Conservation (phyloP, 2,113 vertebrate species). For the Hemicordylus capensis region DNA sequence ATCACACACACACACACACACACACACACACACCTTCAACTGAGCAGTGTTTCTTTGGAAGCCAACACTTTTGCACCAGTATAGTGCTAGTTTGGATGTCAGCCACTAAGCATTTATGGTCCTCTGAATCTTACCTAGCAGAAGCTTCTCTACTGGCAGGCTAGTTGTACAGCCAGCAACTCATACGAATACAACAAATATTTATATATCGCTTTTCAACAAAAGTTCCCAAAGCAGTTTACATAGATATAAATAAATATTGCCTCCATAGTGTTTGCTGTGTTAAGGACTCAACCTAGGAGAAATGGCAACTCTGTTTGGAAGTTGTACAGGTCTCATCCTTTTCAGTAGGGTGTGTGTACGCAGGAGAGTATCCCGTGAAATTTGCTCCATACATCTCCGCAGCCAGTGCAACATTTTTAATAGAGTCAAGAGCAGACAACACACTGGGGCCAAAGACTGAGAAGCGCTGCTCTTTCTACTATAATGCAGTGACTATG, state of each 20-base stretch:
- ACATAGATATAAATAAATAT: no score
- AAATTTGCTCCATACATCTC: not conserved
- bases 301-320: not conserved
- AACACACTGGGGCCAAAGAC: not conserved
- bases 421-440: not conserved
- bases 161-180: not conserved
- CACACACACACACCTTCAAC: no score
- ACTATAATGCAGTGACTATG: not conserved
- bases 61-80: no score
- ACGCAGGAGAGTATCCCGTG: not conserved
- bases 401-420: not conserved
- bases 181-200: no score
- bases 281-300: not conserved
- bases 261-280: not conserved
- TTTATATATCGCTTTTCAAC: no score
- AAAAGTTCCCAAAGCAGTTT: no score
- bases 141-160: not conserved
- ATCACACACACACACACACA: no score
- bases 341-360: not conserved
- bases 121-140: not conserved
- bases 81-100: no score
- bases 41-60: no score
- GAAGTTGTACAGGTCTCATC: not conserved
- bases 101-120: no score
- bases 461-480: not conserved